Evolutionary conservation across 1,140 invertebrate genomes (phyloP).

Genomic region (Brachionus sp.): DNA sequence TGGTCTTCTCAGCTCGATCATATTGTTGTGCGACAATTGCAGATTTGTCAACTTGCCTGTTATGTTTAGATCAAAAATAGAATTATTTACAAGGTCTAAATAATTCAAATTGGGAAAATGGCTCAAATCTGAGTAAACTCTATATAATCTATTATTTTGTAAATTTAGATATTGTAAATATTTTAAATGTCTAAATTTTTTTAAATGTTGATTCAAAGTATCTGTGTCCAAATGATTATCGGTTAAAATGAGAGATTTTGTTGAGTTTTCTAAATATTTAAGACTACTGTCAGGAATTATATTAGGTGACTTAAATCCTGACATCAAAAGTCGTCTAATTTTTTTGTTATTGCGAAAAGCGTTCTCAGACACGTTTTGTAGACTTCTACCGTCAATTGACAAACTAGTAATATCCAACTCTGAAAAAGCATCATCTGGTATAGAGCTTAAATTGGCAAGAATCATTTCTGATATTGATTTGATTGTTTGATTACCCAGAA

Average conservation of each 20-base stretch:
- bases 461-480: not conserved
- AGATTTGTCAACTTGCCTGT: not conserved
- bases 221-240: not conserved
- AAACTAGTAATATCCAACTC: not conserved
- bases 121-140: not conserved
- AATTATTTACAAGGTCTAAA: not conserved
- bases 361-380: not conserved
- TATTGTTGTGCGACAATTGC: not conserved
- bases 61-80: not conserved
- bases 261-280: not conserved
- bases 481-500: not conserved
- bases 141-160: not conserved
- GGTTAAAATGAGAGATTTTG: not conserved
- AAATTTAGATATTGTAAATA: not conserved
- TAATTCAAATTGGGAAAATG: not conserved
- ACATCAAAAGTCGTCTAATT: not conserved
- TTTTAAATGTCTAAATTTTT: not conserved
- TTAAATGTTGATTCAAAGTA: not conserved
- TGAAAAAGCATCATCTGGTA: constrained; percentile 16
- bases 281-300: not conserved
- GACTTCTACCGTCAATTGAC: not conserved
- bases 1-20: not conserved
- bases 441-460: not conserved
- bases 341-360: not conserved
- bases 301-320: not conserved